A percentile compares a stretch with the other conserved stretches of the same genome.
phyloP scores from a whole-genome alignment of 2,797 vertebrate species.

The Mallotus villosus region DNA sequence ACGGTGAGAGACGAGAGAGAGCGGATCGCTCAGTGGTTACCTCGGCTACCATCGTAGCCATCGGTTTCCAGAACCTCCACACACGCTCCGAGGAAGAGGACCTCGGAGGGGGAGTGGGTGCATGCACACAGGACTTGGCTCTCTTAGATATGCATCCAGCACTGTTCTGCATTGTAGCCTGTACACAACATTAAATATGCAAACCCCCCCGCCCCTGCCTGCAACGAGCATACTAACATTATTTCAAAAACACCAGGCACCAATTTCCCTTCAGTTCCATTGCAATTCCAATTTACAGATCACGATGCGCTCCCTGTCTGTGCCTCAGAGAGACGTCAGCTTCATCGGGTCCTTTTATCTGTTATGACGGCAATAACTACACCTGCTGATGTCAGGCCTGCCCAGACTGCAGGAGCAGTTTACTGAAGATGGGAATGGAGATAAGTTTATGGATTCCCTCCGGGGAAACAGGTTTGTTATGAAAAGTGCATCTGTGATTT shows the following conservation, averaged over 20 bases:
- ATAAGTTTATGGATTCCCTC: background rate
- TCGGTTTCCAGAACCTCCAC: constrained; percentile 47
- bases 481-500: background rate
- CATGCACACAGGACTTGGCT: constrained; percentile 6
- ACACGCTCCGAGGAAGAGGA: constrained; percentile 30
- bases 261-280: background rate
- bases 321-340: background rate
- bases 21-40: constrained; percentile 50
- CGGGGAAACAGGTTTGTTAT: constrained; percentile 1
- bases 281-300: background rate
- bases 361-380: constrained; percentile 10
- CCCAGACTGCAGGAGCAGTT: background rate
- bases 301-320: too few relatives aligned
- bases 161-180: background rate
- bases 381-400: background rate
- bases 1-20: constrained; percentile 56
- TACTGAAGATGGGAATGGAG: background rate
- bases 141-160: background rate
- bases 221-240: background rate
- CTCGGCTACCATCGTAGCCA: constrained; percentile 59
- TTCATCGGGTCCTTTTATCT: background rate
- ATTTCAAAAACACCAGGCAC: background rate
- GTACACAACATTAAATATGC: background rate
- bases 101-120: constrained; percentile 28
- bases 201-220: background rate